Conservation (phyloP, 2,113 vertebrate species). For the Hassar affinis region DNA sequence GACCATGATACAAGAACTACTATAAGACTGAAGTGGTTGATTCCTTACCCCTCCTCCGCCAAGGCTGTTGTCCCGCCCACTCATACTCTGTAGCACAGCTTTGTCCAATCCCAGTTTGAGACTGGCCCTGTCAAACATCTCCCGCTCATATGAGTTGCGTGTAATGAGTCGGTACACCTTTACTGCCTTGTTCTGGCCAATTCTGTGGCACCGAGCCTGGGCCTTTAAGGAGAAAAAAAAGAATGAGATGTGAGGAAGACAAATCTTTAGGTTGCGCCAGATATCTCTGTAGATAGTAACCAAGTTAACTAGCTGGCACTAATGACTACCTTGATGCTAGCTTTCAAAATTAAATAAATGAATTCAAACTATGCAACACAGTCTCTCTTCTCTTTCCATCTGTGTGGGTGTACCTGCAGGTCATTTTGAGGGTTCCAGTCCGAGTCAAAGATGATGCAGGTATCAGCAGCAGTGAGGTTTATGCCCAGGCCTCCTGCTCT, state of each 20-base stretch:
- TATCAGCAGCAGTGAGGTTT: conserved; percentile 96
- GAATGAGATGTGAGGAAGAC: neutral
- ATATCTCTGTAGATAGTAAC: neutral
- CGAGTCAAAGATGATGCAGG: conserved; percentile 98
- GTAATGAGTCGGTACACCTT: conserved; percentile 98
- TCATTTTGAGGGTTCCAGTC: conserved; percentile 99
- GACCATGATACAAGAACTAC: neutral
- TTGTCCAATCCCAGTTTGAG: conserved; percentile 96
- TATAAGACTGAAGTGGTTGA: neutral
- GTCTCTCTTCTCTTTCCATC: too few relatives aligned
- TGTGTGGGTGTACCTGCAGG: conserved; percentile 80
- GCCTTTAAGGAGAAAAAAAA: conserved; percentile 72
- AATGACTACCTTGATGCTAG: neutral
- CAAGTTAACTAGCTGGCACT: neutral
- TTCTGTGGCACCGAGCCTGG: conserved; percentile 96
- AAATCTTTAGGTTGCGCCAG: neutral
- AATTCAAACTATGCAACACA: too few relatives aligned
- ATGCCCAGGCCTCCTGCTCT: conserved; percentile 95
- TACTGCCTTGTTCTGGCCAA: conserved; percentile 97
- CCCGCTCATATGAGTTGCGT: conserved; percentile 93
- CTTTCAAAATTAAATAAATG: neutral
- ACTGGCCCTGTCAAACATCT: conserved; percentile 98
- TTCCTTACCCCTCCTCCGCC: conserved; percentile 85
- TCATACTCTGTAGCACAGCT: conserved; percentile 98
- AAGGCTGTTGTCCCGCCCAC: conserved; percentile 89